Conservation (phyloP, 1,140 invertebrate species). For the Drosophila lacertosa region DNA sequence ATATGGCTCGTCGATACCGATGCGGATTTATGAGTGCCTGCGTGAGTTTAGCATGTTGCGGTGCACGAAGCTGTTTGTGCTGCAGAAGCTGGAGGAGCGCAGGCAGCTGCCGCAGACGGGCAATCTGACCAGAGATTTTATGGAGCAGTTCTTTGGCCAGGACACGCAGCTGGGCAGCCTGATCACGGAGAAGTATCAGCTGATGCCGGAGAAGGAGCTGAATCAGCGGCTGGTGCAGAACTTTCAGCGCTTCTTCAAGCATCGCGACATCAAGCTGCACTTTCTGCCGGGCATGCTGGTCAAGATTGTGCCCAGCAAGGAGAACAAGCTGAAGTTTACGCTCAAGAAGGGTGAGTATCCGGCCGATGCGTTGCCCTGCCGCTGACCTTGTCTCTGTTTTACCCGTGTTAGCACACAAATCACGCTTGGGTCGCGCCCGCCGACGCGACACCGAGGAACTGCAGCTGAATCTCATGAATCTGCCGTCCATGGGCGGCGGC, state of each 20-base stretch:
- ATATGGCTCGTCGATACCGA: constrained; percentile 73
- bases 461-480: constrained; percentile 57
- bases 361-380: too few relatives aligned
- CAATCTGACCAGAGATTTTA: constrained; percentile 77
- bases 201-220: constrained; percentile 74
- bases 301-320: constrained; percentile 79
- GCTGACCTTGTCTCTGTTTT: neutral
- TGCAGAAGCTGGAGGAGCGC: constrained; percentile 79
- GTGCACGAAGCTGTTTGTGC: constrained; percentile 81
- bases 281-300: constrained; percentile 77
- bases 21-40: constrained; percentile 79
- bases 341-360: constrained; percentile 69
- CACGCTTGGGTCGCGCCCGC: constrained; percentile 57
- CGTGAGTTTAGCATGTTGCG: constrained; percentile 66
- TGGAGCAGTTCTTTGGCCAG: constrained; percentile 76
- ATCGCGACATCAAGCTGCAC: constrained; percentile 81
- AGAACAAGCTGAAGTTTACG: constrained; percentile 77
- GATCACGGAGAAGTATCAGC: constrained; percentile 59
- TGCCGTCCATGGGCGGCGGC: constrained; percentile 47
- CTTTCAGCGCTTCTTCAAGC: constrained; percentile 80
- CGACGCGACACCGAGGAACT: constrained; percentile 63
- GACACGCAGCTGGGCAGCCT: constrained; percentile 69
- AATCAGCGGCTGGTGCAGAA: constrained; percentile 67
- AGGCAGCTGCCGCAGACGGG: constrained; percentile 52
- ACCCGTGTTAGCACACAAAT: constrained; percentile 44